Conservation (phyloP, 2,113 vertebrate species). For the Rhombomys opimus region DNA sequence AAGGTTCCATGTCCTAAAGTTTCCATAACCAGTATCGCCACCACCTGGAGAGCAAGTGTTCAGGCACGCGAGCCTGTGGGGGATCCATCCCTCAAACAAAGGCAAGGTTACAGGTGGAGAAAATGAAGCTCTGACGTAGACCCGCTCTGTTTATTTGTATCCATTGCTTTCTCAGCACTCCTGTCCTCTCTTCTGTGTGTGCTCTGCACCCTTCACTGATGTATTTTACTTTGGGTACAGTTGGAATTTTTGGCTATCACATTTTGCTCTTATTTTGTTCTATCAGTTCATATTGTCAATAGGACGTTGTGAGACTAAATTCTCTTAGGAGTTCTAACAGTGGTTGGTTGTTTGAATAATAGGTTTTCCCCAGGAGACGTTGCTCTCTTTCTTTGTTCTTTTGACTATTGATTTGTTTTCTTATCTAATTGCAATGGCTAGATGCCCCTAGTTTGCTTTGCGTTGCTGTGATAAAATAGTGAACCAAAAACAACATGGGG, state of each 20-base stretch:
- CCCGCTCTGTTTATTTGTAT: not conserved
- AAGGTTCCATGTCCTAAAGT: not conserved
- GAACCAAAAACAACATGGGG: not conserved
- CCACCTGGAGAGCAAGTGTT: not conserved
- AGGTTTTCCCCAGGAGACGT: not conserved
- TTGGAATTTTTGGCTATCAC: not conserved
- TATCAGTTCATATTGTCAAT: conserved; percentile 4
- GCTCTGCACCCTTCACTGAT: not conserved
- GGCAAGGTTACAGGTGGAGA: no score
- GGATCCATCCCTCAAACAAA: not conserved
- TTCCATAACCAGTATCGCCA: not conserved
- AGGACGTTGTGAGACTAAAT: conserved; percentile 5
- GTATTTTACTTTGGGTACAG: not conserved
- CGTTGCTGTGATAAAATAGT: not conserved
- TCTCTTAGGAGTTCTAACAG: conserved; percentile 14
- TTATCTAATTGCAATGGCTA: not conserved
- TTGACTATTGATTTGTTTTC: not conserved
- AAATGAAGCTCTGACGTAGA: not conserved
- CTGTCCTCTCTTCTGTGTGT: not conserved
- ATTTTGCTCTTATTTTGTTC: not conserved
- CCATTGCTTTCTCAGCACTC: not conserved
- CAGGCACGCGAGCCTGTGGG: not conserved
- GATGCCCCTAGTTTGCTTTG: not conserved
- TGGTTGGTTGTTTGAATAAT: not conserved
- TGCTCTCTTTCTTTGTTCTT: not conserved